Evolutionary conservation across 2,797 vertebrate species (phyloP).

Genomic region (Sternarchorhynchus goeldii): DNA sequence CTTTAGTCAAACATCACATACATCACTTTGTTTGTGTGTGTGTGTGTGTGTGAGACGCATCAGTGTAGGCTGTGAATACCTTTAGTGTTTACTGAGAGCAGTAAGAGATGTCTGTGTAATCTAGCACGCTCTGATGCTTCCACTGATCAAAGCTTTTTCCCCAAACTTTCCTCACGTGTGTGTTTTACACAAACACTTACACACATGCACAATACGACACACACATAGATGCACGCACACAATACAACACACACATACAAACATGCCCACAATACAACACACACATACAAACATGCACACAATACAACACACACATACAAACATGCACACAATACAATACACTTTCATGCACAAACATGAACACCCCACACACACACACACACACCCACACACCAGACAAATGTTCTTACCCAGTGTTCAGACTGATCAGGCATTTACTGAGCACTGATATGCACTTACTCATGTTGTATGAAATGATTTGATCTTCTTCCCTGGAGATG

Average conservation of each 20-base stretch:
- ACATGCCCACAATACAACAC: neutral
- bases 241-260: neutral
- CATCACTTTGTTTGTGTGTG: constrained; percentile 22
- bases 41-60: constrained; percentile 28
- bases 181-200: neutral
- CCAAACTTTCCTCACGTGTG: constrained; percentile 46
- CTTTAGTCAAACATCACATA: constrained; percentile 37
- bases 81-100: constrained; percentile 53
- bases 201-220: neutral
- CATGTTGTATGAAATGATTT: constrained; percentile 57
- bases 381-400: neutral
- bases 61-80: constrained; percentile 41
- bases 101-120: constrained; percentile 59
- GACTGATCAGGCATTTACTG: constrained; percentile 30
- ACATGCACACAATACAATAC: neutral
- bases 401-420: constrained; percentile 16
- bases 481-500: constrained; percentile 39
- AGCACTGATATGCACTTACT: constrained; percentile 46
- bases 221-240: neutral
- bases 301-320: constrained; percentile 1
- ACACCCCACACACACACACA: neutral
- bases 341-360: neutral
- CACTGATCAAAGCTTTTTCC: constrained; percentile 58
- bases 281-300: neutral
- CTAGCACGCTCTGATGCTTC: constrained; percentile 54